Percentiles rank a stretch among this genome's conserved stretches.
These are phyloP conservation scores for Ornithoptera priamus DNA, from an alignment of 2,888 invertebrate species.

Conservation along the genomic window DNA sequence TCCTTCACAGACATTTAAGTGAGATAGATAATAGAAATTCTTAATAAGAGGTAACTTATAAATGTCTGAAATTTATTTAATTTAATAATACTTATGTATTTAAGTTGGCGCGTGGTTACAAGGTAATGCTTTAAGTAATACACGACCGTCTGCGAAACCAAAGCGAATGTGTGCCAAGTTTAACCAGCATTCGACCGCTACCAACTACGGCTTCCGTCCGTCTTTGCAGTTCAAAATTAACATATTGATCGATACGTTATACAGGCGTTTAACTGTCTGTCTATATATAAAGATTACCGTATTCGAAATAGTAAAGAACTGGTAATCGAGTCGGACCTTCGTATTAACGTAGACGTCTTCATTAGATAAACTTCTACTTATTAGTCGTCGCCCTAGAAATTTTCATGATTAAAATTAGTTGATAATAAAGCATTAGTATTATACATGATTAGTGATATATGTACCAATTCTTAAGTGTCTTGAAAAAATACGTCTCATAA, in stretches of 20 bases:
- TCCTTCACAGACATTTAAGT: too few relatives aligned
- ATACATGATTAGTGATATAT: too few relatives aligned
- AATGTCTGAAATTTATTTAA: too few relatives aligned
- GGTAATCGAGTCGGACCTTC: background rate
- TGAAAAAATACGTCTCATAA: too few relatives aligned
- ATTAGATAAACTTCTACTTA: background rate
- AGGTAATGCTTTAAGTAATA: background rate
- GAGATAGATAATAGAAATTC: background rate
- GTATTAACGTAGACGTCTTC: background rate
- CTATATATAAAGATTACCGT: background rate
- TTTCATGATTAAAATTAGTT: too few relatives aligned
- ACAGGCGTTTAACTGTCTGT: background rate
- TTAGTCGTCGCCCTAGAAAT: too few relatives aligned
- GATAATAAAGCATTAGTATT: too few relatives aligned
- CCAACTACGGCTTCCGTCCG: conserved; percentile 26
- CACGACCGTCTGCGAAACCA: conserved; percentile 3
- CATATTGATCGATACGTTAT: conserved; percentile 18
- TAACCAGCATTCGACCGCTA: conserved; percentile 21
- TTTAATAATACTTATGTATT: background rate
- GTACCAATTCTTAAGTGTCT: too few relatives aligned
- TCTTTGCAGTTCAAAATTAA: conserved; percentile 19
- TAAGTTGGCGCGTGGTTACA: background rate
- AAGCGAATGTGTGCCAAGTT: conserved; percentile 27
- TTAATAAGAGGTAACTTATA: too few relatives aligned
- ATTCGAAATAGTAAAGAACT: background rate